Conservation (phyloP, 2,888 invertebrate species). For the Meghimatium bilineatum region DNA sequence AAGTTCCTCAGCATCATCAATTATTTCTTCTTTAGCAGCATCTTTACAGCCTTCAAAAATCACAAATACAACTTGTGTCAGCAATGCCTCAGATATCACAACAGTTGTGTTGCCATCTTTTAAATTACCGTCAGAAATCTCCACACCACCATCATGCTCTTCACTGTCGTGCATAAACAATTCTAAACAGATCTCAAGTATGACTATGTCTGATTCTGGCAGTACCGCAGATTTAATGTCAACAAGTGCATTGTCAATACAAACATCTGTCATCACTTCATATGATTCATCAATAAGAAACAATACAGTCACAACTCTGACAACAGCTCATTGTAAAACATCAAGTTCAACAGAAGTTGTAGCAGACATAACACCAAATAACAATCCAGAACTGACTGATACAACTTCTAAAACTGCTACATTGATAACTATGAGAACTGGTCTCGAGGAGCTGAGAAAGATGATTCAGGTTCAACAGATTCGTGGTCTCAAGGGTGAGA, state of each 20-base stretch:
- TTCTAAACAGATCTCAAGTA: neutral
- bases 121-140: neutral
- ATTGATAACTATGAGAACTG: neutral
- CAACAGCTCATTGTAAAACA: neutral
- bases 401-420: neutral
- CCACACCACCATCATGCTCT: neutral
- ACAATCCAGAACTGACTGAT: neutral
- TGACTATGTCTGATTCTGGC: neutral
- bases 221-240: neutral
- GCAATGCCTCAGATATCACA: neutral
- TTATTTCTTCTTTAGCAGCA: neutral
- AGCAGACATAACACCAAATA: neutral
- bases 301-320: neutral
- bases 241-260: neutral
- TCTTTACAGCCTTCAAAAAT: neutral
- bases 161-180: no score
- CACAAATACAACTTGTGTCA: neutral
- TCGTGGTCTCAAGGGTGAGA: slow-evolving; percentile 36
- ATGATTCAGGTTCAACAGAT: slow-evolving; percentile 26
- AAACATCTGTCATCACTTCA: neutral
- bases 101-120: neutral
- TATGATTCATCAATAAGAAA: neutral
- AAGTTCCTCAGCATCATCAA: neutral
- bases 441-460: slow-evolving; percentile 18
- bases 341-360: slow-evolving; percentile 7